Evolutionary conservation across 2,888 invertebrate species (phyloP).

Genomic region (Tetragonula carbonaria): DNA sequence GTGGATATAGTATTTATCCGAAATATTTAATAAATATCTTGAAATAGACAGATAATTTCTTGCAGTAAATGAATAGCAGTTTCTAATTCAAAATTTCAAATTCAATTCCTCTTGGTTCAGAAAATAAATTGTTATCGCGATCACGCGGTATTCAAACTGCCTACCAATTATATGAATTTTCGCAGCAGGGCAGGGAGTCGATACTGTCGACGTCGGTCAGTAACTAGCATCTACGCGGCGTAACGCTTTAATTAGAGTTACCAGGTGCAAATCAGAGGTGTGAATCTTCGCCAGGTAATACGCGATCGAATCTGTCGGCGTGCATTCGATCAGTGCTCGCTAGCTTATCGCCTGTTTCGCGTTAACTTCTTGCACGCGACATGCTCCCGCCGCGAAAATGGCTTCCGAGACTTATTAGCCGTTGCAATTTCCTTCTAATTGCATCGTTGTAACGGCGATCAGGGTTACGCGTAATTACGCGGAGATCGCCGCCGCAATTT

Average conservation of each 20-base stretch:
- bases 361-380: constrained; percentile 28
- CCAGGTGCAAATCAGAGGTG: not conserved
- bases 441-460: constrained; percentile 22
- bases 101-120: not conserved
- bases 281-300: not conserved
- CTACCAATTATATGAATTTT: not conserved
- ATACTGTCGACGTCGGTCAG: no score
- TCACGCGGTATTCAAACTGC: not conserved
- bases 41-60: not conserved
- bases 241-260: constrained; percentile 13
- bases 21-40: no score
- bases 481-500: constrained; percentile 3
- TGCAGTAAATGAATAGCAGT: not conserved
- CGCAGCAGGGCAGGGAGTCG: no score
- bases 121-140: not conserved
- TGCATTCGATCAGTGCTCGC: constrained; percentile 1
- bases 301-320: not conserved
- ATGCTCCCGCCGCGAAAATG: constrained; percentile 21
- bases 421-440: constrained; percentile 51
- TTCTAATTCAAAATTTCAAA: not conserved
- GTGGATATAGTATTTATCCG: no score
- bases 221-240: not conserved
- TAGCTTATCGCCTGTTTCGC: not conserved
- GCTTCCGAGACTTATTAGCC: constrained; percentile 31
- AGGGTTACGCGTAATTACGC: constrained; percentile 41